Conservation (phyloP, 2,888 invertebrate species). For the Cylloceria caligata region DNA sequence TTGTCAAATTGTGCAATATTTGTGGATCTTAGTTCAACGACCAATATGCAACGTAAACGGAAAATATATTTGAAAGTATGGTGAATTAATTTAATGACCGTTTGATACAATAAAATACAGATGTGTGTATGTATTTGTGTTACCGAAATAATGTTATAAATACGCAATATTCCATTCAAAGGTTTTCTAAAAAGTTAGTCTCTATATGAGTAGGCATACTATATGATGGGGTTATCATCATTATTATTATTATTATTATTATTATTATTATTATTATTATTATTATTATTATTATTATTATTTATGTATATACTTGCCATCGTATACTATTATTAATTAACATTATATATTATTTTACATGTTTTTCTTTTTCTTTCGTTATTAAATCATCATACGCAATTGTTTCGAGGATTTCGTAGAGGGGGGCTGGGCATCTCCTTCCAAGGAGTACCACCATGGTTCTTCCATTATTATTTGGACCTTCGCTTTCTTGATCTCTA, state of each 20-base stretch:
- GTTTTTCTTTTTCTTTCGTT: conserved; percentile 55
- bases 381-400: conserved; percentile 50
- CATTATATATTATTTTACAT: conserved; percentile 83
- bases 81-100: conserved; percentile 63
- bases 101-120: conserved; percentile 74
- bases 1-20: conserved; percentile 68
- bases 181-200: conserved; percentile 79
- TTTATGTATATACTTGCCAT: conserved; percentile 76
- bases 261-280: no score
- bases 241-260: conserved; percentile 12
- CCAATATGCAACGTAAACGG: conserved; percentile 40
- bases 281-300: no score
- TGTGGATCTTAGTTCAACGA: conserved; percentile 54
- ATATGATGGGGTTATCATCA: conserved; percentile 75
- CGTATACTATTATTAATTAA: conserved; percentile 79
- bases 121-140: conserved; percentile 65
- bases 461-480: conserved; percentile 73
- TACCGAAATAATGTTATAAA: conserved; percentile 76
- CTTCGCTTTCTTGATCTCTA: conserved; percentile 75
- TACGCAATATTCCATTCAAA: conserved; percentile 76
- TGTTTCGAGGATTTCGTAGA: conserved; percentile 59
- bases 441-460: conserved; percentile 49
- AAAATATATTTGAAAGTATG: conserved; percentile 60
- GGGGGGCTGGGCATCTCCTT: conserved; percentile 56
- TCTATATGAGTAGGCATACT: conserved; percentile 77